A percentile compares a stretch with the other conserved stretches of the same genome.
Evolutionary conservation across 2,888 invertebrate genomes (phyloP).

Genomic region (Andrena dorsata): DNA sequence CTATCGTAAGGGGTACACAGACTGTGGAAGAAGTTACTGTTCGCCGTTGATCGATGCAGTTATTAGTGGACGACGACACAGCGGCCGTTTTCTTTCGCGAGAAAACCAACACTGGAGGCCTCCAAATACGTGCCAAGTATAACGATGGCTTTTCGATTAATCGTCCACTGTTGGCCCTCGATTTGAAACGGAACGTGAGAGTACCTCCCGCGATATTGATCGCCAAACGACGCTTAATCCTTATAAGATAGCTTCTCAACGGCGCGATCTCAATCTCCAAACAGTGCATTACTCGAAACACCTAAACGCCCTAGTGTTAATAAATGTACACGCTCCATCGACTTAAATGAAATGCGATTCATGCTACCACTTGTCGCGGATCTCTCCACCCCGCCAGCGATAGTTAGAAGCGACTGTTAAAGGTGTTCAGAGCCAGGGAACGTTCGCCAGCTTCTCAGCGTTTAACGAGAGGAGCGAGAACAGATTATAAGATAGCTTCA

Average conservation of each 20-base stretch:
- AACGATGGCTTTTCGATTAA: constrained; percentile 10
- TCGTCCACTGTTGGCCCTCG: background rate
- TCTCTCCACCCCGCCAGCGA: background rate
- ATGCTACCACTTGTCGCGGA: background rate
- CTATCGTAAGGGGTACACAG: constrained; percentile 64
- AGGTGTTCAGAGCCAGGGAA: constrained; percentile 3
- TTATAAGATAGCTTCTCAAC: background rate
- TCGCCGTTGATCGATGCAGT: constrained; percentile 66
- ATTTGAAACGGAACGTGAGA: background rate
- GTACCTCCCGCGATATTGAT: background rate
- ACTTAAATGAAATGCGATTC: background rate
- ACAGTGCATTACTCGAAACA: too few relatives aligned
- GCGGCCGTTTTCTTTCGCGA: constrained; percentile 32
- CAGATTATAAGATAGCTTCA: constrained; percentile 42
- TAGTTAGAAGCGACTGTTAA: background rate
- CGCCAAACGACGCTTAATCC: background rate
- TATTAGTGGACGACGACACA: constrained; percentile 58
- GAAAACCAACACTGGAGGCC: constrained; percentile 30
- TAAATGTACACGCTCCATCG: too few relatives aligned
- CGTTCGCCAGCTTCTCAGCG: constrained; percentile 1
- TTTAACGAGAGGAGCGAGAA: background rate
- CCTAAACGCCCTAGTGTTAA: too few relatives aligned
- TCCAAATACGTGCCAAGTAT: constrained; percentile 29
- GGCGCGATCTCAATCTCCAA: too few relatives aligned
- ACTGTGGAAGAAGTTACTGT: constrained; percentile 63